Conservation (phyloP, 2,113 vertebrate species). For the Globicephala melas region DNA sequence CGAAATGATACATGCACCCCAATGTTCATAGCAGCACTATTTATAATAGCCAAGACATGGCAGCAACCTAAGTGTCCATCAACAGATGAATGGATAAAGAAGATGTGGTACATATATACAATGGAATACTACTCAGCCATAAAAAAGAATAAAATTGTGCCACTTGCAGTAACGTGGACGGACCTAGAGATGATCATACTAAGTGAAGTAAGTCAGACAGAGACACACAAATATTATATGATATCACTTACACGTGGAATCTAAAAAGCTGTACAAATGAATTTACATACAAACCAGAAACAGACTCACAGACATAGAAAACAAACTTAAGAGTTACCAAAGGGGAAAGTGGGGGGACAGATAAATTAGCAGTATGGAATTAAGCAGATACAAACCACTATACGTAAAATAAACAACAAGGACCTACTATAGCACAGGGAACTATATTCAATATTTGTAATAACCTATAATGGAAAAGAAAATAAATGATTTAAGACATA, state of each 20-base stretch:
- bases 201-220: not conserved
- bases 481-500: rapidly evolving
- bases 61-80: rapidly evolving
- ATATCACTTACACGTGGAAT: not conserved
- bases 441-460: not conserved
- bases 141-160: not conserved
- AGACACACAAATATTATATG: not conserved
- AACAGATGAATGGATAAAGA: rapidly evolving
- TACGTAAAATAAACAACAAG: not conserved
- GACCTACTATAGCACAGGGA: not conserved
- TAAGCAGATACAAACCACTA: not conserved
- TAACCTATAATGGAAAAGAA: not conserved
- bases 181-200: not conserved
- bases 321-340: not conserved
- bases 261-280: not conserved
- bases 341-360: too few species aligned
- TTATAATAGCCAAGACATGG: not conserved
- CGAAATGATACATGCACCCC: not conserved
- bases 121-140: too few species aligned
- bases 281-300: not conserved
- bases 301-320: not conserved
- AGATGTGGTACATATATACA: rapidly evolving
- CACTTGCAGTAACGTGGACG: rapidly evolving
- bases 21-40: not conserved
- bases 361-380: not conserved